Base-by-base conservation (phyloP, 2,797 vertebrate genomes). In the Phataginus tricuspis region DNA sequence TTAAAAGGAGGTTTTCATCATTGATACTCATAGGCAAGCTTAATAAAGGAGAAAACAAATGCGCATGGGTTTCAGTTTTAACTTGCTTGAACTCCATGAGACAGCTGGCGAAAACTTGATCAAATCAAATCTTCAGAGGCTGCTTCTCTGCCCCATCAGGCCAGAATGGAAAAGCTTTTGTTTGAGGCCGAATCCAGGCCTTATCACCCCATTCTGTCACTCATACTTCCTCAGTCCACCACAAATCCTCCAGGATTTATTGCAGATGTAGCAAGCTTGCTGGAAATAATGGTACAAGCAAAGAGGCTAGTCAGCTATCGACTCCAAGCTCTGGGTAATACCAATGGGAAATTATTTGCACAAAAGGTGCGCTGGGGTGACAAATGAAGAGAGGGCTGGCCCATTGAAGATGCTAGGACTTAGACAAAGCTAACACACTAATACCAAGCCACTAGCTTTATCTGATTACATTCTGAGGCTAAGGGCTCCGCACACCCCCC, bases 341-440 rank as follows among this genome's bases (percentile, higher is more conserved):
- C 99, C 98, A 98, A 98, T 98, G 98, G 99, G 99, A 99, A 99
- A 99, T 99, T 98, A 99, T 96, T 97, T 72, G 97, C 98, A 99
- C 99, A 99, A 99, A 99, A 99, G 99, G 98, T 99, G 99, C 99
- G 98, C 98, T 99, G 99, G 98, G 99, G 99, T 99, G 99, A 99
- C 99, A 99, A 99, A 99, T 99, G 99, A 99, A 99, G 99, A 99
- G 99, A 98, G 98, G 98, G 98, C 99, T 97, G 98, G 95, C 78
- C 96, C 98, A 98, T 64, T 98, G 98, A 99, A 98, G 99, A 98
- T 98, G 98, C 98, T 97, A 98, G 98, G 98, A 98, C 98, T 96
- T 88, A 98, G 98, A 99, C 99, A 99, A 99, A 99, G 99, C 98
- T 91, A 96, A 96, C 98, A 98, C 98, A 94, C 98, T 98, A 99